Evolutionary conservation across 2,113 vertebrate species (phyloP).

Genomic region (Colistium nudipinnis): DNA sequence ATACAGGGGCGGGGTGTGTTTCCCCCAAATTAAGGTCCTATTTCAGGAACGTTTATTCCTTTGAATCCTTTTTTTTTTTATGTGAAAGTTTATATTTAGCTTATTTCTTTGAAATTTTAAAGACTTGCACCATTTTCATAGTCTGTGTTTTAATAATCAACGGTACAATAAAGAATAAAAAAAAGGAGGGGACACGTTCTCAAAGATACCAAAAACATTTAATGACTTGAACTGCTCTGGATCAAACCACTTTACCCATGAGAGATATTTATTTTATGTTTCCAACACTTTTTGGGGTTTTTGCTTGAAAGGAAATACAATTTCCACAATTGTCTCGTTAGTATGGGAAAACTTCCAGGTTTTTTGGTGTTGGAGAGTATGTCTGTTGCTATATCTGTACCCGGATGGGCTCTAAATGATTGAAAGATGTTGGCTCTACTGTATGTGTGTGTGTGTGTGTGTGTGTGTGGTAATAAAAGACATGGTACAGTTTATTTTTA

Average conservation of each 20-base stretch:
- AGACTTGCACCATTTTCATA: background rate
- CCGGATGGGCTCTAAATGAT: conserved; percentile 30
- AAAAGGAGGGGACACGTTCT: background rate
- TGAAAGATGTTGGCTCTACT: conserved; percentile 21
- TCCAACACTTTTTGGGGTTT: conserved; percentile 7
- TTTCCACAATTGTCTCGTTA: conserved; percentile 35
- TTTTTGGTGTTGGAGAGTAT: conserved; percentile 28
- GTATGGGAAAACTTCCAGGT: conserved; percentile 5
- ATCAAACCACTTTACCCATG: conserved; percentile 80
- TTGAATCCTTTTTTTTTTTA: conserved; percentile 15
- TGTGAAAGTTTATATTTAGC: background rate
- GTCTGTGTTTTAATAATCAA: conserved; percentile 9
- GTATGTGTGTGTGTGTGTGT: conserved; percentile 31
- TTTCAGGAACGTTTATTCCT: too few relatives aligned
- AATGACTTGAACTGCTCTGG: conserved; percentile 81
- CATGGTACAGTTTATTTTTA: conserved; percentile 23
- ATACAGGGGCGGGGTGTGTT: background rate
- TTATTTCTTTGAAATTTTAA: conserved; percentile 8
- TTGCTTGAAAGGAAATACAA: conserved; percentile 15
- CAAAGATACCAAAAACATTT: conserved; percentile 52
- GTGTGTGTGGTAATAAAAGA: conserved; percentile 47
- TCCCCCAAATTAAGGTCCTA: too few relatives aligned
- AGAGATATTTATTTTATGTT: conserved; percentile 77
- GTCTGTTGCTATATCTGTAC: conserved; percentile 34
- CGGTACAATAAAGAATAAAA: too few relatives aligned